Conservation (phyloP, 1,140 invertebrate genomes). For the Potamilus streckersoni region DNA sequence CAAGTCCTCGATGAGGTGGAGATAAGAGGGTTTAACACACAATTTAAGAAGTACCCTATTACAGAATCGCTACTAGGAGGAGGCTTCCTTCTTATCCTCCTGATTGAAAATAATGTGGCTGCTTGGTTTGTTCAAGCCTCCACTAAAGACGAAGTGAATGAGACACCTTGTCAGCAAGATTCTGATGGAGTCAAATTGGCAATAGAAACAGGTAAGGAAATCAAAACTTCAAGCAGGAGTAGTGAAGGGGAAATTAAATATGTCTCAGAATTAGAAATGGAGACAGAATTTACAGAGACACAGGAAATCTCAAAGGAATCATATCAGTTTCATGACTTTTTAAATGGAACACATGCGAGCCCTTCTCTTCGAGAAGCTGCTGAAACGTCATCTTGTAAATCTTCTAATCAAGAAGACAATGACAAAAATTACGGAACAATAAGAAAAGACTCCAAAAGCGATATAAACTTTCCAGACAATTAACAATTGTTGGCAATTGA, state of each 20-base stretch:
- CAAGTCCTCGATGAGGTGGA: not conserved
- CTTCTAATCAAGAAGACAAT: too few species aligned
- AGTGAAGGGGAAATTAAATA: not conserved
- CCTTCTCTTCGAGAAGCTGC: too few species aligned
- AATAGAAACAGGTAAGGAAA: too few species aligned
- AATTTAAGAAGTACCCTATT: conserved; percentile 32
- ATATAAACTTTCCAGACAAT: too few species aligned
- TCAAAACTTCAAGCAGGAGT: not conserved
- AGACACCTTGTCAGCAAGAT: not conserved
- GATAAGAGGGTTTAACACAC: not conserved
- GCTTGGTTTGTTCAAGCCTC: conserved; percentile 29
- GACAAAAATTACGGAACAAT: too few species aligned
- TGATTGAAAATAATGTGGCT: conserved; percentile 70
- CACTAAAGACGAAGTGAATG: not conserved
- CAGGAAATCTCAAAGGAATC: not conserved
- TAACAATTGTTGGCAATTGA: too few species aligned
- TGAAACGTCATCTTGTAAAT: too few species aligned
- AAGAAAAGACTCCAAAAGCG: too few species aligned
- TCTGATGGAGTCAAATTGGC: not conserved
- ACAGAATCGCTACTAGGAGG: conserved; percentile 61
- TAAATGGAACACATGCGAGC: too few species aligned
- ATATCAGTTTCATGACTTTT: too few species aligned
- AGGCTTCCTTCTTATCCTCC: conserved; percentile 72
- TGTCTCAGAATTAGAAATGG: not conserved
- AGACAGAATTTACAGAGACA: not conserved